phyloP scores from a whole-genome alignment of 2,113 vertebrate species.

The Anguilla rostrata region DNA sequence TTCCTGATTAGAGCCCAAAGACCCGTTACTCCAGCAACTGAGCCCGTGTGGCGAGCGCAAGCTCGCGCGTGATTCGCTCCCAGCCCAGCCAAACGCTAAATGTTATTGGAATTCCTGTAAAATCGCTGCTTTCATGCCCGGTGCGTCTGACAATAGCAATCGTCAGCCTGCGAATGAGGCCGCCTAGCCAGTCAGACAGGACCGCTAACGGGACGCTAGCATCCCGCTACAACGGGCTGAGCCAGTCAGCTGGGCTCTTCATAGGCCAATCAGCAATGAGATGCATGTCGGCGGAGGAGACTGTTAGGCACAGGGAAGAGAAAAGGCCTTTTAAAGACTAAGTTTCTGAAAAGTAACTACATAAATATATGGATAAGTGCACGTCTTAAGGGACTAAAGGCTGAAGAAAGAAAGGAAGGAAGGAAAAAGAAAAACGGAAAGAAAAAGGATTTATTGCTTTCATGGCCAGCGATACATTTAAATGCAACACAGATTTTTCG shows the following conservation, averaged over 20 bases:
- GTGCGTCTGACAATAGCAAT: slow-evolving; percentile 80
- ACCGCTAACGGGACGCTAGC: background rate
- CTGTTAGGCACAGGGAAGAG: background rate
- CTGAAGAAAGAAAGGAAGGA: background rate
- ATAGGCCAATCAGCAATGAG: slow-evolving; percentile 28
- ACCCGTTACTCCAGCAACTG: slow-evolving; percentile 71
- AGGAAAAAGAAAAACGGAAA: background rate
- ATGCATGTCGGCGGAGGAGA: slow-evolving; percentile 15
- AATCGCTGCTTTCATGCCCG: slow-evolving; percentile 86
- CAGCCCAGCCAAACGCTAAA: slow-evolving; percentile 70
- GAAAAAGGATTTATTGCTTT: background rate
- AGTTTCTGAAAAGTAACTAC: background rate
- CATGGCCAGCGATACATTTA: background rate
- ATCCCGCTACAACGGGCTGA: slow-evolving; percentile 23
- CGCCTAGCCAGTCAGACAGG: slow-evolving; percentile 32
- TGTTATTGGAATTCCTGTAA: slow-evolving; percentile 83
- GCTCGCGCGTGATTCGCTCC: slow-evolving; percentile 63
- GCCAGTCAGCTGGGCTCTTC: slow-evolving; percentile 27
- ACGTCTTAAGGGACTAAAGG: background rate
- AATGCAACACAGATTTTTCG: background rate
- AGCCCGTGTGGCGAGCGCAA: slow-evolving; percentile 49
- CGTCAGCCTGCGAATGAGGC: slow-evolving; percentile 58
- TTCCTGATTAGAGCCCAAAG: slow-evolving; percentile 1
- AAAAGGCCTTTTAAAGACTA: background rate
- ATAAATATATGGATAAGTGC: background rate